These are phyloP conservation scores for Epinephelus awoara DNA, from an alignment of 2,797 vertebrate genomes.

Conservation along the genomic window DNA sequence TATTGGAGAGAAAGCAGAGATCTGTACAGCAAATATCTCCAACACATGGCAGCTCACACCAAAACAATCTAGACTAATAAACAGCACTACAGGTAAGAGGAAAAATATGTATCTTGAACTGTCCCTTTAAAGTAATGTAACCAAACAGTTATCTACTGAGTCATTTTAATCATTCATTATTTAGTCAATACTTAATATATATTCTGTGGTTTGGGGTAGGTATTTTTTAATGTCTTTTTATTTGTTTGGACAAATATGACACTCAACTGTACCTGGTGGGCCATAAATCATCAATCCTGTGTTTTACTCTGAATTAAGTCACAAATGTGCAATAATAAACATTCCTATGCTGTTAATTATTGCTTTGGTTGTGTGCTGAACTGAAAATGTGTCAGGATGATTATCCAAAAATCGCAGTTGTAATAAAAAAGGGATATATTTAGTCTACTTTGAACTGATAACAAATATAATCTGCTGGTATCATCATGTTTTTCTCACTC, in stretches of 20 bases:
- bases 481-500: slow-evolving; percentile 1
- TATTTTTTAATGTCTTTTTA: neutral
- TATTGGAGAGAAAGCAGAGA: too few species aligned
- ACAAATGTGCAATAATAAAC: neutral
- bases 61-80: too few species aligned
- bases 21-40: too few species aligned
- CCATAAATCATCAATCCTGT: neutral
- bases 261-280: neutral
- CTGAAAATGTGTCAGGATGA: slow-evolving; percentile 8
- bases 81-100: too few species aligned
- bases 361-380: neutral
- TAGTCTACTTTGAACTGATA: slow-evolving; percentile 16
- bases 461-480: slow-evolving; percentile 8
- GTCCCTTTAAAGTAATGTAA: neutral
- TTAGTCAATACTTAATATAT: neutral
- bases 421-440: slow-evolving; percentile 20
- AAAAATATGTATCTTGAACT: too few species aligned
- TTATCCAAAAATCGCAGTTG: neutral
- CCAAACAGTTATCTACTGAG: too few species aligned
- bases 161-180: too few species aligned
- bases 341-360: neutral
- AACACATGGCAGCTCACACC: too few species aligned
- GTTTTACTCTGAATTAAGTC: neutral
- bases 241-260: neutral
- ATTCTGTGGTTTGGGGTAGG: neutral